Percentiles rank a stretch among this genome's conserved stretches.
Conservation (phyloP, 1,140 invertebrate genomes). For the Zaprionus camerounensis region DNA sequence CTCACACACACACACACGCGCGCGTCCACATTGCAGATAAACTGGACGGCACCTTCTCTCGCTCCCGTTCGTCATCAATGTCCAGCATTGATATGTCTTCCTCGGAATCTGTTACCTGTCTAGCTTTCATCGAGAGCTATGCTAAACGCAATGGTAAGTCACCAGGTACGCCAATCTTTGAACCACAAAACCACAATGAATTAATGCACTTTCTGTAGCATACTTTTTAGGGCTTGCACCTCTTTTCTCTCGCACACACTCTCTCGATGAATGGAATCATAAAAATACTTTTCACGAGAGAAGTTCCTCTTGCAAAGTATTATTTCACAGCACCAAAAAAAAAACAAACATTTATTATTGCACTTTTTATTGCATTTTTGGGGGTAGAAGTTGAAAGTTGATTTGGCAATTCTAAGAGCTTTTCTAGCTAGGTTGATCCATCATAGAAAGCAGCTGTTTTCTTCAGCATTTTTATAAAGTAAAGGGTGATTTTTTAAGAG, state of each 20-base stretch:
- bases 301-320: not conserved
- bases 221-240: not conserved
- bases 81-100: conserved; percentile 98
- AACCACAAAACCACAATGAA: not conserved
- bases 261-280: not conserved
- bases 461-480: too few species aligned
- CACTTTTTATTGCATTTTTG: not conserved
- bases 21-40: conserved; percentile 90
- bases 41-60: conserved; percentile 97
- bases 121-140: conserved; percentile 98
- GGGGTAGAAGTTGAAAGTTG: too few species aligned
- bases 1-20: conserved; percentile 28
- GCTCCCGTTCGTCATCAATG: conserved; percentile 98
- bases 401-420: not conserved
- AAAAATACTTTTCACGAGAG: not conserved
- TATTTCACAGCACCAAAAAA: not conserved
- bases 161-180: not conserved
- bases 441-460: too few species aligned
- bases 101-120: conserved; percentile 97
- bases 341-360: not conserved
- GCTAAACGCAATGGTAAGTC: conserved; percentile 94
- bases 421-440: too few species aligned
- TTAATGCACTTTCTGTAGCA: conserved; percentile 2
- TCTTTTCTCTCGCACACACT: not conserved
- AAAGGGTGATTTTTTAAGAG: too few species aligned